A percentile compares a stretch with the other conserved stretches of the same genome.
These are phyloP conservation scores for Brachynemurus nebulosus DNA, from an alignment of 2,888 invertebrate genomes.

Conservation along the genomic window DNA sequence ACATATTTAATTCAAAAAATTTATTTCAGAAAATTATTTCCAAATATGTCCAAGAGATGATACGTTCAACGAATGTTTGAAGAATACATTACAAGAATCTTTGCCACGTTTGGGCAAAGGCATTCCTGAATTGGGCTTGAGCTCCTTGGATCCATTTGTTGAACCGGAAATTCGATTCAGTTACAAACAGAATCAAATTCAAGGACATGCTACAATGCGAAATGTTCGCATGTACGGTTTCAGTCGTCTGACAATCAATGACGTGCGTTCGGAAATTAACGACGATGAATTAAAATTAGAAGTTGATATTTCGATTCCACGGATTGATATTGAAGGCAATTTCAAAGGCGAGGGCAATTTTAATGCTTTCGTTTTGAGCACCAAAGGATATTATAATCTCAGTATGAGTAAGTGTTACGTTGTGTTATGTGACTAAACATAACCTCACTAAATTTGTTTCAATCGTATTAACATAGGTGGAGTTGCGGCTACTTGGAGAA, in stretches of 20 bases:
- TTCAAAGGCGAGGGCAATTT: conserved; percentile 48
- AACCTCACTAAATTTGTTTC: not conserved
- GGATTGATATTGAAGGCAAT: conserved; percentile 38
- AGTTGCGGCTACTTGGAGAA: conserved; percentile 40
- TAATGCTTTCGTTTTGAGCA: conserved; percentile 44
- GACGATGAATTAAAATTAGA: conserved; percentile 43
- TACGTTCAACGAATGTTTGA: conserved; percentile 44
- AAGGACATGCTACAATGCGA: conserved; percentile 24
- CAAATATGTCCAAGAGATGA: conserved; percentile 39
- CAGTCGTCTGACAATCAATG: conserved; percentile 36
- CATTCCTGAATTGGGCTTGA: conserved; percentile 36
- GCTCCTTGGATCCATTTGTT: conserved; percentile 37
- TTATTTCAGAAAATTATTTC: conserved; percentile 35
- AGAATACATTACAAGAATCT: conserved; percentile 38
- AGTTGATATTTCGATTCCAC: conserved; percentile 41
- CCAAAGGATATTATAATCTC: conserved; percentile 42
- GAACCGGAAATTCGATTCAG: conserved; percentile 32
- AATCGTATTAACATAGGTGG: conserved; percentile 32
- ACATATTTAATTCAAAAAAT: not conserved
- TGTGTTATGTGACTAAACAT: not conserved
- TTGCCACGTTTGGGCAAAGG: conserved; percentile 32
- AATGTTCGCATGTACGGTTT: conserved; percentile 42
- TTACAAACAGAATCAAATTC: conserved; percentile 36
- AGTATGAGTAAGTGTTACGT: conserved; percentile 40
- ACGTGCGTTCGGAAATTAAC: conserved; percentile 39